Conservation (phyloP, 2,797 vertebrate species). For the Falco berigora region DNA sequence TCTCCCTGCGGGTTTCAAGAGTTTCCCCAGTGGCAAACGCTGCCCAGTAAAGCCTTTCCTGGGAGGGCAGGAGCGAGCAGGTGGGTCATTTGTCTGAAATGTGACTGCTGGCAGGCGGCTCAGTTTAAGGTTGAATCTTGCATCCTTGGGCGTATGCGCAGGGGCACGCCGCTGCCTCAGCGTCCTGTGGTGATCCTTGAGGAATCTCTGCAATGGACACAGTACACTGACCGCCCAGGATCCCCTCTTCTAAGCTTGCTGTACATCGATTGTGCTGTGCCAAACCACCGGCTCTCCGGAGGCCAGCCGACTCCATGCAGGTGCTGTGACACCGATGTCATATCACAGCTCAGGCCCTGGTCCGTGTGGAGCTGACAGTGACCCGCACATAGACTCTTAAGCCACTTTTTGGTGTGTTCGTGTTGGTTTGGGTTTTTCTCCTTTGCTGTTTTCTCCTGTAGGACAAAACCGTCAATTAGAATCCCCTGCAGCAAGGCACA, state of each 20-base stretch:
- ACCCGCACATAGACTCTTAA: background rate
- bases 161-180: rapidly evolving
- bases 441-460: background rate
- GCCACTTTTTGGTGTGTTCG: too few species aligned
- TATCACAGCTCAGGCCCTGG: background rate
- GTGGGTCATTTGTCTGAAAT: background rate
- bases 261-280: background rate
- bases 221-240: rapidly evolving
- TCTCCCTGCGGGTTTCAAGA: background rate
- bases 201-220: background rate
- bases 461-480: background rate
- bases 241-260: background rate
- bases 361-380: background rate
- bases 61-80: background rate
- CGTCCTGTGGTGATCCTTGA: background rate
- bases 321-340: background rate
- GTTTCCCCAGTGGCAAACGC: background rate
- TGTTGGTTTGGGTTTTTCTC: background rate
- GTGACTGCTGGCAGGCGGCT: background rate
- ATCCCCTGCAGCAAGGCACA: background rate
- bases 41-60: background rate
- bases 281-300: background rate
- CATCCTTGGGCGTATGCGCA: rapidly evolving
- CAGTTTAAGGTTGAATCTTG: background rate
- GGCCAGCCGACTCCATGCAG: background rate